Evolutionary conservation across 2,888 invertebrate species (phyloP).

Genomic region (Ichneumoninae sp.): DNA sequence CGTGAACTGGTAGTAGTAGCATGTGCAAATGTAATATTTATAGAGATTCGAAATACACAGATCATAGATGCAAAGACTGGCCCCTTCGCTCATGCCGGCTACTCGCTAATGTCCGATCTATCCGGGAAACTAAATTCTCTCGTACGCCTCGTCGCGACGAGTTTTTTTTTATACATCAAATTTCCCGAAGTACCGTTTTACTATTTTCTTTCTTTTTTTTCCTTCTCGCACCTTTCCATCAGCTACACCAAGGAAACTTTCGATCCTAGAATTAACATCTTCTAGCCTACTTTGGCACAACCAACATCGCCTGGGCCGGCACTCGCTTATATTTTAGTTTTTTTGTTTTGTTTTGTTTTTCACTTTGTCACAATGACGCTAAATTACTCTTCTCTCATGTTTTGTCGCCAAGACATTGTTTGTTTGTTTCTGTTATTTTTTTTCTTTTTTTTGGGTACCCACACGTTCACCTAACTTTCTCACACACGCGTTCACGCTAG

Average conservation of each 20-base stretch:
- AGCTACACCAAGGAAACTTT: constrained; percentile 41
- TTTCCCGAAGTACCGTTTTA: constrained; percentile 17
- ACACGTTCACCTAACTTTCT: constrained; percentile 55
- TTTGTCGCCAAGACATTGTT: constrained; percentile 45
- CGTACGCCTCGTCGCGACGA: background rate
- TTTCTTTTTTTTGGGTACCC: constrained; percentile 10
- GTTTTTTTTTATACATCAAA: background rate
- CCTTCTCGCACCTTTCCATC: constrained; percentile 6
- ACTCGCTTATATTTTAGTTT: constrained; percentile 80
- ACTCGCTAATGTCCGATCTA: constrained; percentile 71
- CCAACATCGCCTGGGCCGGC: constrained; percentile 80
- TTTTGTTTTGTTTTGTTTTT: constrained; percentile 57
- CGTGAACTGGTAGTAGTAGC: constrained; percentile 54
- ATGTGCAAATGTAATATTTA: constrained; percentile 72
- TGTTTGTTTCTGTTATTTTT: constrained; percentile 43
- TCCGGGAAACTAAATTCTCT: constrained; percentile 7
- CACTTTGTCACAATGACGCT: constrained; percentile 21
- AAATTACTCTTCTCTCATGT: constrained; percentile 56
- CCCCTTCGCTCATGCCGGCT: constrained; percentile 84
- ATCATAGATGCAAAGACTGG: constrained; percentile 83
- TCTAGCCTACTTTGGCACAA: constrained; percentile 83
- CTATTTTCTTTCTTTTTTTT: constrained; percentile 12
- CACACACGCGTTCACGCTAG: constrained; percentile 66
- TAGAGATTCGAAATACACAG: constrained; percentile 83
- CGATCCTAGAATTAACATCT: constrained; percentile 71